phyloP scores from a whole-genome alignment of 2,113 vertebrate species.

The Aplodontia rufa region DNA sequence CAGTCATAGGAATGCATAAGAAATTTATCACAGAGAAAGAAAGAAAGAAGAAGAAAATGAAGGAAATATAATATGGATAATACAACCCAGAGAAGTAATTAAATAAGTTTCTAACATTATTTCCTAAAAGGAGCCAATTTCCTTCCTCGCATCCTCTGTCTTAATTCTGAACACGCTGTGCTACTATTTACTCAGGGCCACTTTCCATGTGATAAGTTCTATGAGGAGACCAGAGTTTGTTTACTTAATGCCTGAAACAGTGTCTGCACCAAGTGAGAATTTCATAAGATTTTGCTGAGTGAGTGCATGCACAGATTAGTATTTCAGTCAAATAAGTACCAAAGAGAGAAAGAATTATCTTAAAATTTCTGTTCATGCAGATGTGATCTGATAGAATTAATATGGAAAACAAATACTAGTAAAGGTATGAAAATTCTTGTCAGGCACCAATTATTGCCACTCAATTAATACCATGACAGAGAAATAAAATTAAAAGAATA shows the following conservation, averaged over 20 bases:
- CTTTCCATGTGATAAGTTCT: not conserved
- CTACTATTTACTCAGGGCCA: not conserved
- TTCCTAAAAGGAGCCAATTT: not conserved
- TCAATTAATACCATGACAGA: not conserved
- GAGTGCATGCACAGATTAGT: not conserved
- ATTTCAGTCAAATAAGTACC: not conserved
- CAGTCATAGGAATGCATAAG: conserved; percentile 73
- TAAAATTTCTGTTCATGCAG: not conserved
- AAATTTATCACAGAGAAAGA: conserved; percentile 65
- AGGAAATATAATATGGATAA: not conserved
- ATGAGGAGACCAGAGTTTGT: not conserved
- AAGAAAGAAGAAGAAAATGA: not conserved
- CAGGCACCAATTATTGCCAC: not conserved
- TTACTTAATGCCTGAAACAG: not conserved
- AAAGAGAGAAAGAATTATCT: not conserved
- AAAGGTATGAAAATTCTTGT: not conserved
- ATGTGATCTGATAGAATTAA: not conserved
- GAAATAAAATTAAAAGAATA: conserved; percentile 31
- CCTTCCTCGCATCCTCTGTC: not conserved
- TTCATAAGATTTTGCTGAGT: not conserved
- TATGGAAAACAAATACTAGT: not conserved
- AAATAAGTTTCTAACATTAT: conserved; percentile 5
- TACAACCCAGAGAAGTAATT: not conserved
- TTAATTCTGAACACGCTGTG: not conserved
- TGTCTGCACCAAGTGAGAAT: not conserved